These are phyloP conservation scores for Falco punctatus DNA, from an alignment of 2,113 vertebrate genomes.

Conservation along the genomic window DNA sequence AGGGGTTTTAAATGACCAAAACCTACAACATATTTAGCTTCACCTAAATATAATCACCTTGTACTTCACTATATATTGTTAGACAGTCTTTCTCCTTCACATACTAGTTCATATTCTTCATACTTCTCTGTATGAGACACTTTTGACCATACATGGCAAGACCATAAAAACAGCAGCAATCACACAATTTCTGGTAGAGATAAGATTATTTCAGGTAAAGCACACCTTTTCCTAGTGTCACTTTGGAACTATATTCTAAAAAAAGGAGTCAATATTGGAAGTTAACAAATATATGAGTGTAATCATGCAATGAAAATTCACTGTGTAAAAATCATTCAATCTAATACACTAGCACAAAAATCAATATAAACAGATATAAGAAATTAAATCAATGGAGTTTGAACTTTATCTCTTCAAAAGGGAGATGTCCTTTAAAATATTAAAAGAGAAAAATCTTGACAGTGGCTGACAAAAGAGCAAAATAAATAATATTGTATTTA, in stretches of 20 bases:
- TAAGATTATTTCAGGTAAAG: neutral
- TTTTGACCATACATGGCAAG: neutral
- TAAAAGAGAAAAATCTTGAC: neutral
- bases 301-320: neutral
- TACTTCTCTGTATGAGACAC: neutral
- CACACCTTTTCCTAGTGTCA: neutral
- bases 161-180: neutral
- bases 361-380: neutral
- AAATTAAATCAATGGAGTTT: neutral
- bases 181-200: neutral
- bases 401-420: neutral
- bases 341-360: neutral
- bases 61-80: neutral
- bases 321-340: neutral
- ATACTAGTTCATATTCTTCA: neutral
- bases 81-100: neutral
- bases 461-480: neutral
- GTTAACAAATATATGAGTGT: neutral
- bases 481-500: neutral
- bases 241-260: neutral
- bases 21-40: neutral
- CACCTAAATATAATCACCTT: neutral
- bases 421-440: neutral
- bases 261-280: neutral
- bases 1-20: neutral